Conservation (phyloP, 2,113 vertebrate genomes). For the Mirounga angustirostris region DNA sequence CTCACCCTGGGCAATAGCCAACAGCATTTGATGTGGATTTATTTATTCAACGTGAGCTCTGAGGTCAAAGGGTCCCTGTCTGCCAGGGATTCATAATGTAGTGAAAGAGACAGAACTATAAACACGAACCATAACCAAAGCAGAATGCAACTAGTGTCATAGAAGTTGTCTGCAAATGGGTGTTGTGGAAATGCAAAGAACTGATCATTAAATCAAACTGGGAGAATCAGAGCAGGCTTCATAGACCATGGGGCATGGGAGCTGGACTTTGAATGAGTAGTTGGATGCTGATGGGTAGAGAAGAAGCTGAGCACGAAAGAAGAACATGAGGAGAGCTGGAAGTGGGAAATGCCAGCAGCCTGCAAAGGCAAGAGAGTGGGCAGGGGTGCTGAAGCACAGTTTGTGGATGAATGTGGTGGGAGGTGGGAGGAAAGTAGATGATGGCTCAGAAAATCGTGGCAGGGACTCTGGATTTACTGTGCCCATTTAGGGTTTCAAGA, state of each 20-base stretch:
- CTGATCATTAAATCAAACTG: neutral
- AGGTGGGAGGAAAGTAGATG: rapidly evolving
- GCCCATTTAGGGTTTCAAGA: neutral
- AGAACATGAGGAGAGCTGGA: neutral
- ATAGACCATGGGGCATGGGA: neutral
- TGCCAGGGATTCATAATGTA: neutral
- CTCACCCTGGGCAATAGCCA: neutral
- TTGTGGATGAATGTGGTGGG: neutral
- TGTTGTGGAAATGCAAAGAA: neutral
- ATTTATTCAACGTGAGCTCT: neutral
- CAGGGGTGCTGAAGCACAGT: neutral
- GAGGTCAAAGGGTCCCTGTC: neutral
- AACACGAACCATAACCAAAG: neutral
- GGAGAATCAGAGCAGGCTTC: neutral
- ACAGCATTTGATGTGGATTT: neutral
- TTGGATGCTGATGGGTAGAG: neutral
- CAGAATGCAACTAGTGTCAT: neutral
- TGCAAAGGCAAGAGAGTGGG: neutral
- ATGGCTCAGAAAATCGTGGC: neutral
- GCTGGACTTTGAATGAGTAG: neutral
- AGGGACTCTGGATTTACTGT: neutral
- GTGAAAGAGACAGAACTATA: neutral
- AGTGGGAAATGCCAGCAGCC: neutral
- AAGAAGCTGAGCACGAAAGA: neutral
- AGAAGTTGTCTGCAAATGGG: neutral